Base-by-base conservation (phyloP, 2,888 invertebrate genomes). In the Eupithecia abbreviata region DNA sequence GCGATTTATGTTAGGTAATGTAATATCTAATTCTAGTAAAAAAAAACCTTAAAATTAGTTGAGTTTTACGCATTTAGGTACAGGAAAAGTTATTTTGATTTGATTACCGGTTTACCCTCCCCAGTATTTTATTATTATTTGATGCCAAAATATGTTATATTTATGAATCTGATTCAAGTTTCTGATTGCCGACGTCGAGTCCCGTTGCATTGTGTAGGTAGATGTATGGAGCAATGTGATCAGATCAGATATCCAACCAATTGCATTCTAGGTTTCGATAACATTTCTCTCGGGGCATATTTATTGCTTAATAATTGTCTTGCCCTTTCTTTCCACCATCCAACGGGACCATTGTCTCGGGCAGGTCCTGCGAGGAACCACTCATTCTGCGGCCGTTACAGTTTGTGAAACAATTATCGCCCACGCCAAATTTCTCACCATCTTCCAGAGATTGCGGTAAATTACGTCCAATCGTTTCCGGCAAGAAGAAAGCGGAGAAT, bases 401-500 rank as follows among this genome's bases (percentile, higher is more conserved):
- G 72, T 96, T 96, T 0, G 96, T 96, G 85, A 97, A 98, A 90
- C 97, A 98, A 5, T 97, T 98, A 87, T 98, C 98, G 13, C 97
- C 97, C 70, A 96, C 94, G 10, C 98, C 98, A 88, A 98, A 98
- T 82, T 96, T 96, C 89, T 98, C 98, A 0, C 98, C 98, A 83
- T 98, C 98, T 85, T 97, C 96, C 55, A 98, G 94, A 0, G 97
- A 97, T 86, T 98, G 97, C 0, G 98, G 98, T 96, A 98, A 96
- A 69, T 96, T 96, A 84, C 97, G 96, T 76, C 98, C 97, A 81
- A 97, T 92, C 0, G 98, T 98, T 94, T 98, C 98, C 4, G 98
- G 98, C 80, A 98, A 91, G 83, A 97, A 96, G 83, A 97, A 96
- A 0, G 97, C 96, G 80, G 97, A 95, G 76, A 97, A 95, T 6